Evolutionary conservation across 2,113 vertebrate species (phyloP).

Genomic region (Cinclus cinclus): DNA sequence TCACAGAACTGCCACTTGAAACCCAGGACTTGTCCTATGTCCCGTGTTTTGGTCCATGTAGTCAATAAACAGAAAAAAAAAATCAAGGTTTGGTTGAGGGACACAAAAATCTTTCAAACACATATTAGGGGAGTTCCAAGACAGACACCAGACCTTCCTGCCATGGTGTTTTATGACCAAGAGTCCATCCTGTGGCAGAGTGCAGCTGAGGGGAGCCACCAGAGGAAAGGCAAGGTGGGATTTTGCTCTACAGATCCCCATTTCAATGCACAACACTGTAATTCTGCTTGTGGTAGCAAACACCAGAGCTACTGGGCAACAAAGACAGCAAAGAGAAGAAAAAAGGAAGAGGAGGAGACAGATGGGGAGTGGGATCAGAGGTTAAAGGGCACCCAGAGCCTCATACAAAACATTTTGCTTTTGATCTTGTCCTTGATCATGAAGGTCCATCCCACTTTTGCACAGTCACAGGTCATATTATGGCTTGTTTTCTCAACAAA

Average conservation of each 20-base stretch:
- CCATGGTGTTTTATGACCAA: rapidly evolving
- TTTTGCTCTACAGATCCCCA: rapidly evolving
- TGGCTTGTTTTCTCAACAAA: neutral
- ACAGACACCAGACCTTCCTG: neutral
- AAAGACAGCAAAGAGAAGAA: neutral
- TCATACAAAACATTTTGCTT: neutral
- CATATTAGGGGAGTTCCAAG: neutral
- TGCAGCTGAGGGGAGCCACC: neutral
- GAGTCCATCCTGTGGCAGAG: neutral
- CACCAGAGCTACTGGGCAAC: neutral
- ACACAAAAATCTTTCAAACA: neutral
- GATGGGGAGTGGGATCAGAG: conserved; percentile 6
- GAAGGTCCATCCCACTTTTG: neutral
- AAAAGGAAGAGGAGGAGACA: neutral
- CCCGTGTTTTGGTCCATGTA: neutral
- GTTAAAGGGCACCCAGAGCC: neutral
- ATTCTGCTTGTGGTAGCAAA: neutral
- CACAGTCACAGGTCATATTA: neutral
- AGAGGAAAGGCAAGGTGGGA: neutral
- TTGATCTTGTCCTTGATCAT: conserved; percentile 48
- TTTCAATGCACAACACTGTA: rapidly evolving
- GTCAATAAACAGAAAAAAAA: neutral
- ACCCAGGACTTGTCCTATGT: neutral
- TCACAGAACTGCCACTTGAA: neutral
- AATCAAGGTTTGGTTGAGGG: neutral